Evolutionary conservation across 2,888 invertebrate genomes (phyloP).

Genomic region (Patella ulyssiponensis): DNA sequence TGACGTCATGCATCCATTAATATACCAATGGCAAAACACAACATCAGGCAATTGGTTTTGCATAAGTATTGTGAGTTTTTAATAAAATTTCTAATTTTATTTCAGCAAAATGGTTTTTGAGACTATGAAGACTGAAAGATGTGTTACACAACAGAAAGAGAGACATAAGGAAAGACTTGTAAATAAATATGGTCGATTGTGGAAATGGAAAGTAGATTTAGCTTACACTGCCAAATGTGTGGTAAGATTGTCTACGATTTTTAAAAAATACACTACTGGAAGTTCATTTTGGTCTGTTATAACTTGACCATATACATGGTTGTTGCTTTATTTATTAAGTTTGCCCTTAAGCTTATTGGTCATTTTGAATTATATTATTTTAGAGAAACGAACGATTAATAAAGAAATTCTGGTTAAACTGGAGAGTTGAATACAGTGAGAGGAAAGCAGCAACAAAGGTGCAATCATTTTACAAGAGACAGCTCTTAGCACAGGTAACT

Average conservation of each 20-base stretch:
- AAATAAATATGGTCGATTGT: slow-evolving; percentile 49
- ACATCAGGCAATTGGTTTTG: no score
- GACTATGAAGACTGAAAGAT: slow-evolving; percentile 50
- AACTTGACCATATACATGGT: no score
- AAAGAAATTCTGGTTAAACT: slow-evolving; percentile 46
- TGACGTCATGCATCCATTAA: no score
- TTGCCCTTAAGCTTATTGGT: no score
- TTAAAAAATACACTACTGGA: no score
- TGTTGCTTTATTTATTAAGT: no score
- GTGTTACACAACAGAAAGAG: slow-evolving; percentile 46
- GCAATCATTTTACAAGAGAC: slow-evolving; percentile 42
- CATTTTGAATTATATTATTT: no score
- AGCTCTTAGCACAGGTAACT: slow-evolving; percentile 49
- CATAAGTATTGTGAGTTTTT: no score
- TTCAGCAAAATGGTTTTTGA: slow-evolving; percentile 48
- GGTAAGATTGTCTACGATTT: slow-evolving; percentile 40
- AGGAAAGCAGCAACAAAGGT: slow-evolving; percentile 40
- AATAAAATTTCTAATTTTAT: background rate
- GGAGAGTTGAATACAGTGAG: slow-evolving; percentile 51
- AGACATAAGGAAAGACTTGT: slow-evolving; percentile 44
- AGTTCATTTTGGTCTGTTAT: no score
- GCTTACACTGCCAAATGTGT: slow-evolving; percentile 51
- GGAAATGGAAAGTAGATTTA: slow-evolving; percentile 56
- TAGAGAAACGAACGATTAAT: slow-evolving; percentile 40
- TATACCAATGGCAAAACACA: no score